phyloP scores from a whole-genome alignment of 2,888 invertebrate species.

The Kryphioiulus occultus region DNA sequence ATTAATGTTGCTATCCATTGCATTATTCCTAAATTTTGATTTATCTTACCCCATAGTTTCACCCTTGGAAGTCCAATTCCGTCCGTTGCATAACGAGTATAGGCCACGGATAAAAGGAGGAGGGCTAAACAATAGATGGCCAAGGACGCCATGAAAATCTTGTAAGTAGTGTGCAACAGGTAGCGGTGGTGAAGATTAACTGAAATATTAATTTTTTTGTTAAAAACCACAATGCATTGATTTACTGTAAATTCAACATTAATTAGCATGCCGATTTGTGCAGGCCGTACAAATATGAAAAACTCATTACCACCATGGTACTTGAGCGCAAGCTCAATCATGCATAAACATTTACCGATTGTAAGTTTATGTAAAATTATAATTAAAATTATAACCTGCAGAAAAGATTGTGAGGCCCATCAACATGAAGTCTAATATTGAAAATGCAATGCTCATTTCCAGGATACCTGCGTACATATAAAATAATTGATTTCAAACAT shows the following conservation, averaged over 20 bases:
- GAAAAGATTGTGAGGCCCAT: constrained; percentile 77
- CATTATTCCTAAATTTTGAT: background rate
- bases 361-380: background rate
- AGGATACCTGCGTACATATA: constrained; percentile 79
- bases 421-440: constrained; percentile 75
- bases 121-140: constrained; percentile 74
- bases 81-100: constrained; percentile 77
- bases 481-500: background rate
- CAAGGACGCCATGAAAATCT: constrained; percentile 78
- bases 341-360: too few relatives aligned
- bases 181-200: constrained; percentile 80
- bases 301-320: too few relatives aligned
- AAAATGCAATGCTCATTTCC: constrained; percentile 79
- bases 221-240: background rate
- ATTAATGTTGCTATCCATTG: too few relatives aligned
- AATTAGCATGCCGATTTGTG: too few relatives aligned
- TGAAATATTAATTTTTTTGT: constrained; percentile 58
- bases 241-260: too few relatives aligned
- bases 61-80: constrained; percentile 70
- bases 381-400: constrained; percentile 63
- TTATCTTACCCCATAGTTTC: constrained; percentile 63
- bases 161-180: constrained; percentile 86
- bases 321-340: too few relatives aligned
- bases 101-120: constrained; percentile 73
- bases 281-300: too few relatives aligned